A percentile compares a stretch with the other conserved stretches of the same genome.
Evolutionary conservation across 1,140 invertebrate genomes (phyloP).

Genomic region (Archegozetes longisetosus): DNA sequence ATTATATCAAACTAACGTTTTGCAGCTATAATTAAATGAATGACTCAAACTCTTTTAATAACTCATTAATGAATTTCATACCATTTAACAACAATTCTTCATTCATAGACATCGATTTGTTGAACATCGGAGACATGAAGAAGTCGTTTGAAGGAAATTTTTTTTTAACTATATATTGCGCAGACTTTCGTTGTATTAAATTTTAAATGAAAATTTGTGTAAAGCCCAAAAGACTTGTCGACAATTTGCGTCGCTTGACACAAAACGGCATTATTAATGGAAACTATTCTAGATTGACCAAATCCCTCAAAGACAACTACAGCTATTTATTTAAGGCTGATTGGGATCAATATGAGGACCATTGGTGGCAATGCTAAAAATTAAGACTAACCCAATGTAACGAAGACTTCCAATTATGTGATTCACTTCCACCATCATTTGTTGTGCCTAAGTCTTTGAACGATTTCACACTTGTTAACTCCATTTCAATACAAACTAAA

Average conservation of each 20-base stretch:
- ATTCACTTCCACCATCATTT: constrained; percentile 10
- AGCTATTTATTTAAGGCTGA: constrained; percentile 5
- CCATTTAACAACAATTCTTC: neutral
- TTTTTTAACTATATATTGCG: constrained; percentile 3
- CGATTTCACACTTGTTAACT: constrained; percentile 10
- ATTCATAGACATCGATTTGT: constrained; percentile 3
- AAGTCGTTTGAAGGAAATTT: neutral
- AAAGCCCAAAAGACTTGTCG: neutral
- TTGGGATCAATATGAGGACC: constrained; percentile 14
- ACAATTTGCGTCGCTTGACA: neutral
- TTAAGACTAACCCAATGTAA: constrained; percentile 15
- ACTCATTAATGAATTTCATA: neutral
- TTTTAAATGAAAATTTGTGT: constrained; percentile 1
- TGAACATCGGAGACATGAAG: constrained; percentile 2
- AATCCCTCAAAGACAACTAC: constrained; percentile 5
- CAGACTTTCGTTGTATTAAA: constrained; percentile 5
- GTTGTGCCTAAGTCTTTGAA: constrained; percentile 9
- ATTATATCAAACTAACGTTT: neutral
- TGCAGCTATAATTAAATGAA: neutral
- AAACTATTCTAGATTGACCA: neutral
- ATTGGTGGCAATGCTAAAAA: constrained; percentile 2
- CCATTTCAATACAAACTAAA: neutral
- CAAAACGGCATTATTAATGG: neutral
- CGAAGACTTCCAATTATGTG: constrained; percentile 12
- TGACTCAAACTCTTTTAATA: neutral